phyloP scores from a whole-genome alignment of 2,797 vertebrate genomes.

The Geotrypetes seraphini region DNA sequence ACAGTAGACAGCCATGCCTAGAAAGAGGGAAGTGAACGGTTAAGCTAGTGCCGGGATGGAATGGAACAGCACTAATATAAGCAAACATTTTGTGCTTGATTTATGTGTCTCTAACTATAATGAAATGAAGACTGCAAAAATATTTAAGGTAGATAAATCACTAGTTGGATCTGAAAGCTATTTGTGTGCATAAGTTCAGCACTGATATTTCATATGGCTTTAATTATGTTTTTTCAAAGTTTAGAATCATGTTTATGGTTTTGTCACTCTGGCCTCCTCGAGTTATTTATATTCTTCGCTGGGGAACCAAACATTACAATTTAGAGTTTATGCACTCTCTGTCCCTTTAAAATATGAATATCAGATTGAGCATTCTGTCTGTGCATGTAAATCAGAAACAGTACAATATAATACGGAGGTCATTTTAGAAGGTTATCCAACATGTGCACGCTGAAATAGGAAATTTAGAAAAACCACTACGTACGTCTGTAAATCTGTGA shows the following conservation, averaged over 20 bases:
- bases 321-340: neutral
- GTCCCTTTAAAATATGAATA: neutral
- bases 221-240: neutral
- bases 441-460: no score
- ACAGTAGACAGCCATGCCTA: no score
- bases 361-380: no score
- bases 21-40: neutral
- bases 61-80: neutral
- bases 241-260: neutral
- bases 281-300: neutral
- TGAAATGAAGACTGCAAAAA: neutral
- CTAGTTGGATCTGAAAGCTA: neutral
- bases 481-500: no score
- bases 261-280: accelerated
- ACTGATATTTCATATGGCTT: neutral
- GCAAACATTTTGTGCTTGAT: neutral
- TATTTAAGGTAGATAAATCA: neutral
- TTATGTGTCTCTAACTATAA: neutral
- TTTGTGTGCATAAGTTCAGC: neutral
- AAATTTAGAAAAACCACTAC: no score
- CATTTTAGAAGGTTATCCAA: no score
- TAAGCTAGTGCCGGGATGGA: neutral
- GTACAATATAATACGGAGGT: no score
- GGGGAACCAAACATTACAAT: neutral
- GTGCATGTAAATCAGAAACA: no score